Base-by-base conservation (phyloP, 2,888 invertebrate species). In the Thelaira solivaga region DNA sequence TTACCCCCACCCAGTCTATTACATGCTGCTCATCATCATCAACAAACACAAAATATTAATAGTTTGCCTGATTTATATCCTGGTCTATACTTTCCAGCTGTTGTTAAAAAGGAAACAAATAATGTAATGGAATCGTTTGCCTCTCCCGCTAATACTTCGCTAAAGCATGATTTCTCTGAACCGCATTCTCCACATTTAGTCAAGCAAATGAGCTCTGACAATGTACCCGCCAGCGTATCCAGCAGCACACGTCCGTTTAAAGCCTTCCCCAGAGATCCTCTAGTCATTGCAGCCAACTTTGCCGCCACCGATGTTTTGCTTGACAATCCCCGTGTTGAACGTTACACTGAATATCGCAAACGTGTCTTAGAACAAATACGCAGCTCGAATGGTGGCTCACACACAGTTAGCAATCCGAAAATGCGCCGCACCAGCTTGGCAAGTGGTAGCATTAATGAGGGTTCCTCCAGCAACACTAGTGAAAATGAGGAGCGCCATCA, bases 321-420 rank as follows among this genome's bases (percentile, higher is more conserved):
- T 16, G 91, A 91, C 67, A 91, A 90, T 82, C 91, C 92, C 45
- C 91, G 92, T 0, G 91, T 91, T 41, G 93, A 94, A 62, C 92
- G 93, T 3, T 96, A 94, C 83, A 90, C 91, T 2, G 92, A 92
- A 34, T 96, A 94, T 82, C 91, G 95, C 41, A 90, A 92, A 62
- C 91, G 92, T 7, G 86, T 87, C 84, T 84, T 95, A 13, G 90
- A 92, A 20, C 92, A 93, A 45, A 93, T 95, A 79, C 91, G 92
- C 29, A 91, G 90, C 80, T 91, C 91, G 11, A 93, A 92, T 78
- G 93, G 91, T 49, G 92, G 91, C 0, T 87, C 89, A 3, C 85
- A 90, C 16, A 88, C 91, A 0, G 90, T 90, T 1, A 90, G 93
- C 22, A 94, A 94, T 82, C 92, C 93, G 0, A 92, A 93, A 83